These are phyloP conservation scores for Heliconius eleuchia DNA, from an alignment of 1,140 invertebrate species.

Conservation along the genomic window DNA sequence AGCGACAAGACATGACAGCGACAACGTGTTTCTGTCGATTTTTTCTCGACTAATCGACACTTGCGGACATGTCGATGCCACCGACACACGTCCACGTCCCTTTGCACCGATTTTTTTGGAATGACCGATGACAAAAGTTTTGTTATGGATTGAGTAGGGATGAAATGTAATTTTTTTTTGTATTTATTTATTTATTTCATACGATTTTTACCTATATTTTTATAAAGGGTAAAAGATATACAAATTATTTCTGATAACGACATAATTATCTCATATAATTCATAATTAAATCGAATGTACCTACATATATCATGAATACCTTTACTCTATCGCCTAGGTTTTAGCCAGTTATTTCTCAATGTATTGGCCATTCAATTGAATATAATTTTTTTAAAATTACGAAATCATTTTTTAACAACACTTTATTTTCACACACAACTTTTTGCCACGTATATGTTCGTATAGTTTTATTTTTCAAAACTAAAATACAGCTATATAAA, in stretches of 20 bases:
- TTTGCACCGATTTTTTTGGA: conserved; percentile 20
- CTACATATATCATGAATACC: no score
- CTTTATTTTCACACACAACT: no score
- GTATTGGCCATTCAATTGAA: no score
- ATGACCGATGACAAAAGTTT: conserved; percentile 32
- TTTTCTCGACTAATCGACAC: conserved; percentile 70
- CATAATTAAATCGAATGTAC: no score
- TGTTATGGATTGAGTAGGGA: conserved; percentile 29
- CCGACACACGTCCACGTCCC: conserved; percentile 48
- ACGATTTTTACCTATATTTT: not conserved
- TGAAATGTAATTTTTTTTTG: not conserved
- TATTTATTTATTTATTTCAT: not conserved
- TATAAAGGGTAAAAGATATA: not conserved
- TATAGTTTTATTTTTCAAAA: not conserved
- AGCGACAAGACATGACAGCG: conserved; percentile 56
- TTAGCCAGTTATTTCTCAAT: no score
- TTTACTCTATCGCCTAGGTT: no score
- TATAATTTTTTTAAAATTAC: no score
- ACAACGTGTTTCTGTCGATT: conserved; percentile 57
- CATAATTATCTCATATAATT: no score
- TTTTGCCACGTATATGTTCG: no score
- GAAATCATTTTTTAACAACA: no score
- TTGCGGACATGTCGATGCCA: conserved; percentile 45
- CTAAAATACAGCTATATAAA: not conserved
- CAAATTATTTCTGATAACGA: no score